Evolutionary conservation across 1,140 invertebrate genomes (phyloP).

Genomic region (Drosophila guanche): DNA sequence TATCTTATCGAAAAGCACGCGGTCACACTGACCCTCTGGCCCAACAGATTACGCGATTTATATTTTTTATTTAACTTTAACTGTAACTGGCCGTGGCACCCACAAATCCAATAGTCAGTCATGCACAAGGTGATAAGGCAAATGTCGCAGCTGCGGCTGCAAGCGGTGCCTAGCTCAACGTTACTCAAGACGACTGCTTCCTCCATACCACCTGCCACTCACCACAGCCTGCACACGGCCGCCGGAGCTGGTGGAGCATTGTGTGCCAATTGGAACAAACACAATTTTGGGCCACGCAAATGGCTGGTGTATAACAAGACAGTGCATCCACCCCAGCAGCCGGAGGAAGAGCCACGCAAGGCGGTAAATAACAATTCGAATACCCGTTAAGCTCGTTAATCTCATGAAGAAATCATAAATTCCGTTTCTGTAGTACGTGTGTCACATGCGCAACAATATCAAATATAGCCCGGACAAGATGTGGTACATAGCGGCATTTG

Average conservation of each 20-base stretch:
- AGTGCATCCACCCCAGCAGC: conserved; percentile 90
- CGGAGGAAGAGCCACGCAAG: conserved; percentile 90
- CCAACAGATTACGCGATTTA: no score
- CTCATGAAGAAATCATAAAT: background rate
- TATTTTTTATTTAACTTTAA: no score
- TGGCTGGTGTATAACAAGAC: conserved; percentile 89
- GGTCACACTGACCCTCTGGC: no score
- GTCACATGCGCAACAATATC: conserved; percentile 91
- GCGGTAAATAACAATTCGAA: conserved; percentile 86
- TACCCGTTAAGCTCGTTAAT: background rate
- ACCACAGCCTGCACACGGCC: conserved; percentile 63
- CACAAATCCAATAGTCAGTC: conserved; percentile 5
- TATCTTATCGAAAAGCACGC: no score
- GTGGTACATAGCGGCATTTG: conserved; percentile 94
- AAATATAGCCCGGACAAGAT: conserved; percentile 96
- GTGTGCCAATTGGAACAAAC: conserved; percentile 73
- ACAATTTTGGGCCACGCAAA: conserved; percentile 82
- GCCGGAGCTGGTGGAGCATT: conserved; percentile 37
- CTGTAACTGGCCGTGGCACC: no score
- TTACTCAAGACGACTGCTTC: conserved; percentile 14
- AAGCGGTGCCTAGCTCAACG: conserved; percentile 25
- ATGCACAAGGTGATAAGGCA: conserved; percentile 66
- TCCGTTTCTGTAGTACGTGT: conserved; percentile 90
- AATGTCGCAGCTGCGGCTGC: conserved; percentile 54
- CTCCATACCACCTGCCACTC: conserved; percentile 26